phyloP scores from a whole-genome alignment of 2,113 vertebrate genomes.

The Dromaius novaehollandiae region DNA sequence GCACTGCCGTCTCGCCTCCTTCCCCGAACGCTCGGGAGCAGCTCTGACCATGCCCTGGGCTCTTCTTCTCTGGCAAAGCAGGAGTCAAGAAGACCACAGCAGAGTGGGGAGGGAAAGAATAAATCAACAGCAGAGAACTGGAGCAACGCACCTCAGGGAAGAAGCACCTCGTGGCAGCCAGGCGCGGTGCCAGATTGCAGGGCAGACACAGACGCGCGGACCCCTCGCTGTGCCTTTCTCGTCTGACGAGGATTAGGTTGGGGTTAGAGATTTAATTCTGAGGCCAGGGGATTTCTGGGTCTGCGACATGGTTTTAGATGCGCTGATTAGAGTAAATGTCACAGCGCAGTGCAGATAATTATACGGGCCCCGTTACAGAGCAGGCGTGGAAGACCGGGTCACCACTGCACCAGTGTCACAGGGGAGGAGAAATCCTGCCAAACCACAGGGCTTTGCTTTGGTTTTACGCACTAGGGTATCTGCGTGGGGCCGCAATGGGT shows the following conservation, averaged over 20 bases:
- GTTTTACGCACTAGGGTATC: background rate
- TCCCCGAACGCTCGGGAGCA: background rate
- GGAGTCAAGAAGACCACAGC: background rate
- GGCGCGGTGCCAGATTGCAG: background rate
- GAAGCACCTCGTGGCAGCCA: background rate
- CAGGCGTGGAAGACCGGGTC: accelerated
- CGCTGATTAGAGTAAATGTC: background rate
- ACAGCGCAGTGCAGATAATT: background rate
- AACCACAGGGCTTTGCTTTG: accelerated
- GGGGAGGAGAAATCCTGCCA: background rate
- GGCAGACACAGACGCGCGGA: accelerated
- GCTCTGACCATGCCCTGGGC: background rate
- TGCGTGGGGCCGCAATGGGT: accelerated
- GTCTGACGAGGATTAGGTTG: background rate
- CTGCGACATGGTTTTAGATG: background rate
- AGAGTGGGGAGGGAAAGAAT: background rate
- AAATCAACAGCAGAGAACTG: background rate
- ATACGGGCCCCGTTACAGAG: background rate
- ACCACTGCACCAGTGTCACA: accelerated
- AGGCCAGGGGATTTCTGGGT: slow-evolving; percentile 41
- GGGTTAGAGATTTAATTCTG: slow-evolving; percentile 31
- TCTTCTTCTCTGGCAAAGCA: background rate
- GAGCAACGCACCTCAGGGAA: background rate
- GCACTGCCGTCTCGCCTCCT: background rate
- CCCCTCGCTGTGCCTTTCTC: background rate